Evolutionary conservation across 2,113 vertebrate species (phyloP), one percentile per base, ranked within the genome.

Genomic region (Ameiurus melas): DNA sequence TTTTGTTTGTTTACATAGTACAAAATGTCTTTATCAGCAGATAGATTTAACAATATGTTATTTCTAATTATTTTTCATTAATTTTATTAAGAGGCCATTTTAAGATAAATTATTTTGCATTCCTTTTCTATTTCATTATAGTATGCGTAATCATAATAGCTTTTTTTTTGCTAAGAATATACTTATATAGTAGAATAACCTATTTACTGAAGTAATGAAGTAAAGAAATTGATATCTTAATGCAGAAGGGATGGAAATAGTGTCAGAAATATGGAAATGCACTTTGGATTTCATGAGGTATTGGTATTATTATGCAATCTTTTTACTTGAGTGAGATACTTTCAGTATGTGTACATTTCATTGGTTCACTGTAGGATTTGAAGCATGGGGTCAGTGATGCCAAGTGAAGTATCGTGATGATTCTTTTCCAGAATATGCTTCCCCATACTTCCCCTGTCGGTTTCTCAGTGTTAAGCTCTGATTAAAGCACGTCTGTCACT

Each of bases 291-390:
- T 89, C 84, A 84, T 39, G 85, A 83, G 85, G 82, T 90, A 90
- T 91, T 75, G 30, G 85, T 85, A 91, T 90, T 58, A 87, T 89
- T 91, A 91, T 91, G 90, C 90, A 91, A 91, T 89, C 78, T 90
- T 91, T 87, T 89, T 90, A 79, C 85, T 85, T 30, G 71, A 64
- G 53, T 80, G 62, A 58, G 86, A 85, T 53, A 33, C 36, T 64
- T 83, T 84, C 62, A 78, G 55, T 84, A 75, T 89, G 64, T 66
- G 89, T 86, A 39, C 47, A 75, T 85, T 90, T 78, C 36, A 68
- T 57, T 78, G 13, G 3, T 84, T 85, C 10, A 22, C 3, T 70
- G 70, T 82, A 57, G 66, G 85, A 90, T 70, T n/a, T 84, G 9
- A 71, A 84, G 78, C 64, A 87, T 83, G 78, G 71, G 73, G 25